Conservation (phyloP, 2,797 vertebrate genomes). For the Paguma larvata region DNA sequence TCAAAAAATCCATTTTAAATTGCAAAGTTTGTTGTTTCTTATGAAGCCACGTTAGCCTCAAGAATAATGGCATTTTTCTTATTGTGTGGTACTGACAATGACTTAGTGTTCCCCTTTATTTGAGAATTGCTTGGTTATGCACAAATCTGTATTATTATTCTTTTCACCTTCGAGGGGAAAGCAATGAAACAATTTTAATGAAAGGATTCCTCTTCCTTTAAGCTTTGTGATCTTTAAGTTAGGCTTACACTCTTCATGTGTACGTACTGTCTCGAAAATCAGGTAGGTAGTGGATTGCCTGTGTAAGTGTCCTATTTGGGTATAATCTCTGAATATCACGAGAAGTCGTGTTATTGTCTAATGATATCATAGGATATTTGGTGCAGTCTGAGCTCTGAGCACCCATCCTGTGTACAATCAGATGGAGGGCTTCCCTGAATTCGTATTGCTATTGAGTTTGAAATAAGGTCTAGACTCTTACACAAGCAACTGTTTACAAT, state of each 20-base stretch:
- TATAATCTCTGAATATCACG: background rate
- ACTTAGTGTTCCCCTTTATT: conserved; percentile 6
- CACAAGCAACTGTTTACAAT: conserved; percentile 8
- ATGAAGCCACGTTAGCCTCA: background rate
- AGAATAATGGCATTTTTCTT: background rate
- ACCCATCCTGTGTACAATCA: background rate
- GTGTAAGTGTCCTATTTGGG: background rate
- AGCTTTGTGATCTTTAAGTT: conserved; percentile 11
- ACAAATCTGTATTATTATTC: background rate
- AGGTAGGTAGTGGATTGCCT: background rate
- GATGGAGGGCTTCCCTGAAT: background rate
- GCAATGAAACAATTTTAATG: background rate
- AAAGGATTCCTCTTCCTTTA: background rate
- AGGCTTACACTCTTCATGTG: background rate
- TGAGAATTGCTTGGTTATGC: background rate
- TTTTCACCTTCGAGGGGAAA: conserved; percentile 6
- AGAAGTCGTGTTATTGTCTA: conserved; percentile 5
- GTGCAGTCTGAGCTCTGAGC: background rate
- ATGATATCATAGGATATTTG: background rate
- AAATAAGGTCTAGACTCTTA: conserved; percentile 30
- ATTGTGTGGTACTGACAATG: background rate
- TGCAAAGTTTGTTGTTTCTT: background rate
- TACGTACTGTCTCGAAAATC: background rate
- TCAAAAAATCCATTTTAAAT: conserved; percentile 38
- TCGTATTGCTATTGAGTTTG: conserved; percentile 18